phyloP scores from a whole-genome alignment of 2,888 invertebrate species.

The Melikaiella ostensackeni region DNA sequence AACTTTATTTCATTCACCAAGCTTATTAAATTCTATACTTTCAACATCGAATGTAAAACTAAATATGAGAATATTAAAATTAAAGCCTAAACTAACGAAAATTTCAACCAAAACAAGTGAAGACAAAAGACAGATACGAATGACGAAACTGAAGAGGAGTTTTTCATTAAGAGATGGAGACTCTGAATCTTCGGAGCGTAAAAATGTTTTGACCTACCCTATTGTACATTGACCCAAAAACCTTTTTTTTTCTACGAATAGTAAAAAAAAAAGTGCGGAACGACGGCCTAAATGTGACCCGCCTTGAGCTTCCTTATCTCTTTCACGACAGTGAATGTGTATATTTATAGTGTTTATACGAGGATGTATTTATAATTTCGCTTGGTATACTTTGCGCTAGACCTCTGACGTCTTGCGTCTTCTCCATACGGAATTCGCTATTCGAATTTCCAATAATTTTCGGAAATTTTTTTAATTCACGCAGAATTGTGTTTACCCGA shows the following conservation, averaged over 20 bases:
- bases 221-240: conserved; percentile 29
- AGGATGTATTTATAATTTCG: conserved; percentile 70
- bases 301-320: conserved; percentile 29
- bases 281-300: conserved; percentile 23
- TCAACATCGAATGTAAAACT: no score
- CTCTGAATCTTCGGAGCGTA: neutral
- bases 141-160: neutral
- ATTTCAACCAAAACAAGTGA: neutral
- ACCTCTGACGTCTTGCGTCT: conserved; percentile 3
- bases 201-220: conserved; percentile 16
- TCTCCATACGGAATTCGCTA: conserved; percentile 10
- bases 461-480: neutral
- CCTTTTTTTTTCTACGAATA: conserved; percentile 2
- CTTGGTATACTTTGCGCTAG: conserved; percentile 56
- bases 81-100: neutral
- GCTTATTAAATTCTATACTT: neutral
- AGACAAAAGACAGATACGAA: neutral
- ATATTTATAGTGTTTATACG: conserved; percentile 71
- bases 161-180: neutral
- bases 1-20: neutral
- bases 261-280: conserved; percentile 25
- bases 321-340: conserved; percentile 41
- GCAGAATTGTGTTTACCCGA: neutral
- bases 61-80: no score
- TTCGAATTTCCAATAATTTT: conserved; percentile 22